Conservation (phyloP, 2,888 invertebrate species). For the Hecatera dysodea region DNA sequence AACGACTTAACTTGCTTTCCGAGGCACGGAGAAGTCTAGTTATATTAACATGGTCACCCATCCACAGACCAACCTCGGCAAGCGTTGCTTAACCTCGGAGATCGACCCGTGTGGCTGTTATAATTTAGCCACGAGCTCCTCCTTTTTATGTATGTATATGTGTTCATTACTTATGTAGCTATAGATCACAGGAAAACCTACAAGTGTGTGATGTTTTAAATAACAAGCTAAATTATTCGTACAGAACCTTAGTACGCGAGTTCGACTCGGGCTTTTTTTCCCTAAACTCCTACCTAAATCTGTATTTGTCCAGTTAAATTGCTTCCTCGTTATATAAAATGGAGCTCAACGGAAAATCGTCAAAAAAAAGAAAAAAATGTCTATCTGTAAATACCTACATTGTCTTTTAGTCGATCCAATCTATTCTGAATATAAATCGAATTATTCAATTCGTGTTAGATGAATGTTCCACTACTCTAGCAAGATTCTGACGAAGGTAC, state of each 20-base stretch:
- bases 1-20: no score
- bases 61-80: no score
- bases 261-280: not conserved
- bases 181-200: no score
- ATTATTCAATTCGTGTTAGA: slow-evolving; percentile 46
- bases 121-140: no score
- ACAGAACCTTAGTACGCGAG: not conserved
- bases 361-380: slow-evolving; percentile 19
- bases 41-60: no score
- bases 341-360: not conserved
- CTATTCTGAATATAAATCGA: slow-evolving; percentile 58
- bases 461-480: slow-evolving; percentile 27
- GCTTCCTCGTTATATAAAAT: not conserved
- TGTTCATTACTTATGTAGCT: no score
- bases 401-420: slow-evolving; percentile 17
- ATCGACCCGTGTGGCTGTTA: no score
- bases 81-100: no score
- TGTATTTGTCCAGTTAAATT: slow-evolving; percentile 17
- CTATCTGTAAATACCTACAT: not conserved
- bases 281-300: slow-evolving; percentile 5
- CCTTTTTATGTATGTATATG: no score
- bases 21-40: no score
- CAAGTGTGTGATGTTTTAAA: no score
- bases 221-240: no score
- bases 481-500: slow-evolving; percentile 12